Conservation (phyloP, 2,888 invertebrate species). For the Leucozona laternaria region DNA sequence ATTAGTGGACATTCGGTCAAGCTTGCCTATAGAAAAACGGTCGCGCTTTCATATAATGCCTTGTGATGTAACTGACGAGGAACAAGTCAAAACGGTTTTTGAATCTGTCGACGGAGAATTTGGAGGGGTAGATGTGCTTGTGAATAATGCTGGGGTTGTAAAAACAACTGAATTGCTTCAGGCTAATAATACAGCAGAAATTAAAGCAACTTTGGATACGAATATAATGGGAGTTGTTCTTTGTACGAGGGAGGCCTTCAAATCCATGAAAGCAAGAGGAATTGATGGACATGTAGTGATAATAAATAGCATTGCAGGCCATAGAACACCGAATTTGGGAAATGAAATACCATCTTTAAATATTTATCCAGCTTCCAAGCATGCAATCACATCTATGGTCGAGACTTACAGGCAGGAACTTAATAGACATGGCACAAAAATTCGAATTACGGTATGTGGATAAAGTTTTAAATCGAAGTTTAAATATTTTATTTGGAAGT, state of each 20-base stretch:
- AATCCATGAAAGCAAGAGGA: conserved; percentile 83
- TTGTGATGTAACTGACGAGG: conserved; percentile 85
- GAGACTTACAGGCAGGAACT: conserved; percentile 83
- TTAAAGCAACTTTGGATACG: conserved; percentile 82
- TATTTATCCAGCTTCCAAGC: conserved; percentile 81
- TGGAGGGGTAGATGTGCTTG: conserved; percentile 85
- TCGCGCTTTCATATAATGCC: conserved; percentile 81
- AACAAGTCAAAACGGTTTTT: conserved; percentile 85
- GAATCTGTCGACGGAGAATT: conserved; percentile 83
- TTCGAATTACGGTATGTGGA: conserved; percentile 79
- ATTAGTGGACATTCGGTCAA: conserved; percentile 49
- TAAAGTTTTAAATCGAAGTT: background rate
- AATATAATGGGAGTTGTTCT: conserved; percentile 84
- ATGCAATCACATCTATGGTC: conserved; percentile 82
- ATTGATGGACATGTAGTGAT: conserved; percentile 85
- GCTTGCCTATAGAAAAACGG: conserved; percentile 56
- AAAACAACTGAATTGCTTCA: conserved; percentile 42
- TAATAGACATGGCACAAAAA: conserved; percentile 76
- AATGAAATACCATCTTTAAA: conserved; percentile 76
- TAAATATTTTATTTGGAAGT: background rate
- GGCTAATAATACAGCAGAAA: conserved; percentile 77
- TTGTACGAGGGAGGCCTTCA: conserved; percentile 84
- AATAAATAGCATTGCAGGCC: conserved; percentile 83
- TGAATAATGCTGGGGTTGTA: conserved; percentile 85
- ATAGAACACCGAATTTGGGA: conserved; percentile 78